phyloP scores from a whole-genome alignment of 2,113 vertebrate species.

The Eptesicus fuscus region DNA sequence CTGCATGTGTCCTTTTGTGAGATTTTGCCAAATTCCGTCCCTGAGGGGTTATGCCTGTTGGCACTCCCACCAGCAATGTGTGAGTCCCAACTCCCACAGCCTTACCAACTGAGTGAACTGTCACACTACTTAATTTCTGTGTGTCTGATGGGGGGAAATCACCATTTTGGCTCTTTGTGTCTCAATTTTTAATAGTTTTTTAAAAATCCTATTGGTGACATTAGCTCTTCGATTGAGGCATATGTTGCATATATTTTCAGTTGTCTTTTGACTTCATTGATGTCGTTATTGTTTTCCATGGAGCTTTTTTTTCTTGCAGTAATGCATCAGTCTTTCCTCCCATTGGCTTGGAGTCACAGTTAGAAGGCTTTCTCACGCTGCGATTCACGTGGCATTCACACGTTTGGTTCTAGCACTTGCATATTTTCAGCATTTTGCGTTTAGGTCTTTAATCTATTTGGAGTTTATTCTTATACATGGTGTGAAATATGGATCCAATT shows the following conservation, averaged over 20 bases:
- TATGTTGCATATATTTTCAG: not conserved
- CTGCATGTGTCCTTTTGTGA: not conserved
- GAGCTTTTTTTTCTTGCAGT: not conserved
- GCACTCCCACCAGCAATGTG: not conserved
- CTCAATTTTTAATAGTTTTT: not conserved
- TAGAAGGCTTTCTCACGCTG: not conserved
- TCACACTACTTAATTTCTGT: too few species aligned
- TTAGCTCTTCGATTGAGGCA: not conserved
- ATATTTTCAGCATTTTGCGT: not conserved
- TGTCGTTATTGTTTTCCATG: accelerated
- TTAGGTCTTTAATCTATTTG: not conserved
- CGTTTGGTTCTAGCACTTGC: not conserved
- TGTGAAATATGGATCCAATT: slow-evolving; percentile 22
- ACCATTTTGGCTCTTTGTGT: not conserved
- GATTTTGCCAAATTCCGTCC: not conserved
- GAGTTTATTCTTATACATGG: not conserved
- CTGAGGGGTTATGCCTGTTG: accelerated
- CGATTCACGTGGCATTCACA: not conserved
- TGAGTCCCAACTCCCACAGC: not conserved
- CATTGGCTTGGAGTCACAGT: not conserved
- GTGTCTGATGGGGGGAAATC: too few species aligned
- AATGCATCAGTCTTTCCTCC: not conserved
- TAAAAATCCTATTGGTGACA: not conserved
- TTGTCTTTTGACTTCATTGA: not conserved
- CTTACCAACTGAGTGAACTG: accelerated